These are phyloP conservation scores for Calycopis cecrops DNA, from an alignment of 1,140 invertebrate genomes.

Conservation along the genomic window DNA sequence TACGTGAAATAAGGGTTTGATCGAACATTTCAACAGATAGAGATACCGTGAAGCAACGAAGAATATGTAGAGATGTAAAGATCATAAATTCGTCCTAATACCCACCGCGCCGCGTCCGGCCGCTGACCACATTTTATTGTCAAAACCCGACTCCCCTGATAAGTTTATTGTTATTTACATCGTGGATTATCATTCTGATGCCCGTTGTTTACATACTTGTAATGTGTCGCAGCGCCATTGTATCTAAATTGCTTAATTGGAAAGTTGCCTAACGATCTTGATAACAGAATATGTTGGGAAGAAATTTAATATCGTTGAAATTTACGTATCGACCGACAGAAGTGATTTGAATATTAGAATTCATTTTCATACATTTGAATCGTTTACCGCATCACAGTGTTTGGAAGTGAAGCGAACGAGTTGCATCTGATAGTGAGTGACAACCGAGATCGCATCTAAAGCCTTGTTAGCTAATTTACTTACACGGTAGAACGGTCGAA, in stretches of 20 bases:
- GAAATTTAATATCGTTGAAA: constrained; percentile 28
- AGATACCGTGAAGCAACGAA: neutral
- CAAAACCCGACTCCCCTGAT: constrained; percentile 65
- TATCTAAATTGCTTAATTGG: constrained; percentile 75
- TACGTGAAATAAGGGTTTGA: constrained; percentile 28
- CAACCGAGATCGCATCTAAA: no score
- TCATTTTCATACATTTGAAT: no score
- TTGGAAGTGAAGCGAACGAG: no score
- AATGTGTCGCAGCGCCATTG: constrained; percentile 49
- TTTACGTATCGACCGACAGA: constrained; percentile 2
- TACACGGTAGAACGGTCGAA: no score
- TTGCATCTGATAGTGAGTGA: no score
- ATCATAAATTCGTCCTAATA: constrained; percentile 61
- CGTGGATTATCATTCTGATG: constrained; percentile 68
- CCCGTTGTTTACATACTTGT: constrained; percentile 68
- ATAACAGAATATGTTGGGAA: constrained; percentile 43
- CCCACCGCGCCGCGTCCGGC: constrained; percentile 46
- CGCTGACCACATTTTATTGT: constrained; percentile 65
- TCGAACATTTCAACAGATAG: neutral
- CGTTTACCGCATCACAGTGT: no score
- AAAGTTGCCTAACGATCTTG: constrained; percentile 52
- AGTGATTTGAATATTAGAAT: no score
- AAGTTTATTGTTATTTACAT: constrained; percentile 74
- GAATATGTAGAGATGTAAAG: constrained; percentile 16
- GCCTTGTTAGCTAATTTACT: no score